Evolutionary conservation across 2,113 vertebrate species (phyloP), one percentile per base, ranked within the genome.

Genomic region (Phalacrocorax pelagicus): DNA sequence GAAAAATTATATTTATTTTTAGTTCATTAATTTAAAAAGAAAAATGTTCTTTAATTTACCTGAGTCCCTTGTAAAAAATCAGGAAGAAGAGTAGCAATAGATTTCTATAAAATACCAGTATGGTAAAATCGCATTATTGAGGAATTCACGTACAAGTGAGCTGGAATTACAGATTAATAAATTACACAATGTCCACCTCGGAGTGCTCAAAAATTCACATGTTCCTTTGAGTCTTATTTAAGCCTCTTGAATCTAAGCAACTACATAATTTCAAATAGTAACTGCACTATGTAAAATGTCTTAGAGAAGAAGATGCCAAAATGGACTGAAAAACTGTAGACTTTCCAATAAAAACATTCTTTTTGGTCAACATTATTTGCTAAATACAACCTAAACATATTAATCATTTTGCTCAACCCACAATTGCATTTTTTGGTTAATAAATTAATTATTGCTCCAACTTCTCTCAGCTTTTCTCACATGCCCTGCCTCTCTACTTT

Each of bases 341-440:
- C 46, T 86, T 92, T 66, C 80, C 88, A 94, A 91, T 58, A 62
- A 88, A 94, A 92, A 74, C 63, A 81, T 91, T 81, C 12, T 42
- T 95, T 92, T 83, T 81, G 94, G 71, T 86, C 32, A 88, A 66
- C 67, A 12, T 84, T 70, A 78, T 93, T 95, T 86, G 38, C 88
- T 94, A 70, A 86, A 83, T 67, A 84, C 69, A 92, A 78, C 20
- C 24, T 51, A 88, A 84, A 38, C 21, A 29, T 16, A 83, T 81
- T 29, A 84, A 78, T 55, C 2, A 55, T 91, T 89, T 92, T 84
- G n/a, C 30, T 88, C n/a, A 70, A 58, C 5, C 75, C 80, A 81
- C 67, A 83, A 59, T 0, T 70, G n/a, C 42, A 78, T 83, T 90
- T 96, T 86, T 81, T 3, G 6, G 15, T 73, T 62, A 90, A 88